Base-by-base conservation (phyloP, 2,113 vertebrate species). In the Vicugna pacos region DNA sequence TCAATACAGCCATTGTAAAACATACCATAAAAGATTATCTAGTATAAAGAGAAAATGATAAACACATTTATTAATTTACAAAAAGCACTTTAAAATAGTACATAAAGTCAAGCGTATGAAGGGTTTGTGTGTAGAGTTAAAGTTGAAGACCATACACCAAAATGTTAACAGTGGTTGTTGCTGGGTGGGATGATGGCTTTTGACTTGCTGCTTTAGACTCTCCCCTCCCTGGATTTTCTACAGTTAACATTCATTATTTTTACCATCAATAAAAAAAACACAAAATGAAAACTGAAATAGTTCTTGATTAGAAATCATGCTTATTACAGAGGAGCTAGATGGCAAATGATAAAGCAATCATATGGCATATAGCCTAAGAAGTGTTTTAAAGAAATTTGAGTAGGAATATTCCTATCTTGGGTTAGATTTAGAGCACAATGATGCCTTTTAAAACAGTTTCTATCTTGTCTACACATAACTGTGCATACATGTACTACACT, bases 391-490 rank as follows among this genome's bases (percentile, higher is more conserved):
- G 20, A 84, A 20, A 70, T 89, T 19, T 81, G 32, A 91, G 42
- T 62, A 58, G 12, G 1, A 91, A 48, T 38, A 54, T 62, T 90
- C n/a, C 77, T 84, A n/a, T 75, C 69, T 7, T 75, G 3, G 14
- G 42, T 38, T 84, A 86, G 75, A 92, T 80, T 69, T 6, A 64
- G 67, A 75, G 32, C 9, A 69, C 14, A 60, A 3, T 56, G 19
- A 54, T 56, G 17, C 19, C 54, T 93, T 96, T 50, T 82, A 42
- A 85, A 94, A 60, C 6, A 67, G 64, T 67, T 42, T 85, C 42
- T 32, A 22, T 50, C 16, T 54, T 89, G 38, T 60, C 12, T 73
- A 14, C n/a, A 58, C 65, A 46, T 32, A 46, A 38, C 8, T 56
- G 24, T n/a, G 26, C 9, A 4, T 50, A 19, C 5, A 28, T 0